These are phyloP conservation scores for Furcula furcula DNA, from an alignment of 2,888 invertebrate genomes.

Conservation along the genomic window DNA sequence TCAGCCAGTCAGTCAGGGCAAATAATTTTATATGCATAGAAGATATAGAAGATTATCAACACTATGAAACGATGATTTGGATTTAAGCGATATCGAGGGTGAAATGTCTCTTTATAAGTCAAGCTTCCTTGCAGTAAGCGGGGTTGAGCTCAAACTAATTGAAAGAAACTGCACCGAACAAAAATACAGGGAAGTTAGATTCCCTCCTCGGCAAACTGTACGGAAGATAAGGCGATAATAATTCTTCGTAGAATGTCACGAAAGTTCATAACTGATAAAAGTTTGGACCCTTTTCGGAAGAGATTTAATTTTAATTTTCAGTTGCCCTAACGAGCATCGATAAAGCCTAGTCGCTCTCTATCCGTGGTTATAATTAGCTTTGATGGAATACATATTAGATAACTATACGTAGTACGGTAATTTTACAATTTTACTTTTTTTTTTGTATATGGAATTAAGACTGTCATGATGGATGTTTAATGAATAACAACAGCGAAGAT, in stretches of 20 bases:
- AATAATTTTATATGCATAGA: no score
- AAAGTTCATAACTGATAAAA: slow-evolving; percentile 81
- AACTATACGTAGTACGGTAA: no score
- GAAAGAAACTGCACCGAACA: slow-evolving; percentile 63
- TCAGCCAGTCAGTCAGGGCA: no score
- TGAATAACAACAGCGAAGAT: no score
- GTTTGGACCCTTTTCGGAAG: slow-evolving; percentile 73
- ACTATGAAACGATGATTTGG: background rate
- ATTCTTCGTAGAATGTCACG: slow-evolving; percentile 77
- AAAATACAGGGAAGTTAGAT: slow-evolving; percentile 59
- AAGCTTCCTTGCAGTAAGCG: slow-evolving; percentile 21
- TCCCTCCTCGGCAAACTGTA: slow-evolving; percentile 56
- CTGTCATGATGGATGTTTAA: no score
- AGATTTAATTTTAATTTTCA: slow-evolving; percentile 75
- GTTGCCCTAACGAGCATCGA: slow-evolving; percentile 51
- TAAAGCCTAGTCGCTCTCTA: slow-evolving; percentile 29
- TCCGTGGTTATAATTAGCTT: background rate
- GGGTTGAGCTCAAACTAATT: slow-evolving; percentile 42
- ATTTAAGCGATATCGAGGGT: slow-evolving; percentile 15
- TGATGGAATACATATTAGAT: no score
- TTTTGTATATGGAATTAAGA: no score
- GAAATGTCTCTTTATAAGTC: slow-evolving; percentile 24
- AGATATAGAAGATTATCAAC: no score
- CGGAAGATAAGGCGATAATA: slow-evolving; percentile 75
- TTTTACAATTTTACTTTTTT: no score